Percentiles rank a stretch among this genome's conserved stretches.
Evolutionary conservation across 2,888 invertebrate species (phyloP).

Genomic region (Alitta virens): DNA sequence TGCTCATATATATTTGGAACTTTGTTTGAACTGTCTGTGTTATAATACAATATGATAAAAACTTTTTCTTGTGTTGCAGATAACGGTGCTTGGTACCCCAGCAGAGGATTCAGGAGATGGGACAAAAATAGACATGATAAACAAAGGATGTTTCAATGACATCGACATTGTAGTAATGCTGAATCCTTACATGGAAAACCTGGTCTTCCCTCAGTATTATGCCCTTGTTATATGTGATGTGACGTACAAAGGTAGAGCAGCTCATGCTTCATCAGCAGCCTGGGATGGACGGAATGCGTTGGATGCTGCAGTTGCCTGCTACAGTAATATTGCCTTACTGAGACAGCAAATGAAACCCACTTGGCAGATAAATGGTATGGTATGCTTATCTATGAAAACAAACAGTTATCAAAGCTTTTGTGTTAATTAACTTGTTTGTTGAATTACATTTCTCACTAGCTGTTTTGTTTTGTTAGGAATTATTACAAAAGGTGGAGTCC

Average conservation of each 20-base stretch:
- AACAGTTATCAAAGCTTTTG: too few relatives aligned
- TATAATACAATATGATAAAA: too few relatives aligned
- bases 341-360: slow-evolving; percentile 54
- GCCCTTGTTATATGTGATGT: slow-evolving; percentile 13
- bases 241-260: slow-evolving; percentile 34
- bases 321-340: slow-evolving; percentile 49
- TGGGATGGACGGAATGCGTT: slow-evolving; percentile 56
- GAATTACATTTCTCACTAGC: too few relatives aligned
- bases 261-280: slow-evolving; percentile 38
- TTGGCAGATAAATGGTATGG: slow-evolving; percentile 51
- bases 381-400: neutral
- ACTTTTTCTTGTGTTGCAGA: slow-evolving; percentile 22
- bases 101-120: slow-evolving; percentile 41
- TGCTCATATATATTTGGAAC: too few relatives aligned
- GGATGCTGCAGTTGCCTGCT: slow-evolving; percentile 54
- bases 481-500: slow-evolving; percentile 38
- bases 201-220: slow-evolving; percentile 23
- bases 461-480: slow-evolving; percentile 30
- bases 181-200: slow-evolving; percentile 30
- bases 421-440: neutral
- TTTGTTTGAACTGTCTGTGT: neutral
- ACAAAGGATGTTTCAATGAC: slow-evolving; percentile 36
- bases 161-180: slow-evolving; percentile 42
- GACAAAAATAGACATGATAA: slow-evolving; percentile 38
- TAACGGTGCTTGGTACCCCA: slow-evolving; percentile 43